Evolutionary conservation across 2,113 vertebrate genomes (phyloP).

Genomic region (Caloenas nicobarica): DNA sequence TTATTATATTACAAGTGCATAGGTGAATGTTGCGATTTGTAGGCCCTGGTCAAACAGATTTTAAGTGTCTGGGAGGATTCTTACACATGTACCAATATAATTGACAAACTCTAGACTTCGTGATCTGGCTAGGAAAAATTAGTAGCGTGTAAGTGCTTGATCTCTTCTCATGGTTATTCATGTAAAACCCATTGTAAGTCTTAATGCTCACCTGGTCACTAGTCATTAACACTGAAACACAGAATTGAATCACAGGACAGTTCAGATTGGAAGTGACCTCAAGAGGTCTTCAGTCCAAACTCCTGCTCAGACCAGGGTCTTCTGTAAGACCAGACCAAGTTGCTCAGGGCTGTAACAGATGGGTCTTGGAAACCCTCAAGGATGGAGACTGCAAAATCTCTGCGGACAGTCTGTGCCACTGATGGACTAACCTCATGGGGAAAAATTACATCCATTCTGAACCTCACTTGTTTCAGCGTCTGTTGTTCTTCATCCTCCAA

Average conservation of each 20-base stretch:
- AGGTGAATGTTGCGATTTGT: neutral
- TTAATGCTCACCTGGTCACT: neutral
- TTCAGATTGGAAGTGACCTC: neutral
- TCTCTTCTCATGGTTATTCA: neutral
- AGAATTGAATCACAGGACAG: neutral
- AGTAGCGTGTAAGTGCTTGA: neutral
- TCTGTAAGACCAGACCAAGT: neutral
- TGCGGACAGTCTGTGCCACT: neutral
- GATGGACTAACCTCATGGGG: neutral
- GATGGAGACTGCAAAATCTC: neutral
- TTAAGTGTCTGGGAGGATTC: neutral
- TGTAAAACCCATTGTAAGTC: neutral
- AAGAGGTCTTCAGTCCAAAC: neutral
- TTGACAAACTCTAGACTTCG: neutral
- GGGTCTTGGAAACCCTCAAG: neutral
- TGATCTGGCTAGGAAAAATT: neutral
- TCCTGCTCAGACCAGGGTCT: neutral
- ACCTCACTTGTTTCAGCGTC: neutral
- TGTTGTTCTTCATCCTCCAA: neutral
- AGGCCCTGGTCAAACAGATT: neutral
- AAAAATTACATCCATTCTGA: neutral
- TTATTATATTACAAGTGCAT: neutral
- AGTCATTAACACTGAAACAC: neutral
- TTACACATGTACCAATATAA: neutral
- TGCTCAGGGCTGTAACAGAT: neutral